Conservation (phyloP, 2,888 invertebrate genomes). For the Penaeus monodon region DNA sequence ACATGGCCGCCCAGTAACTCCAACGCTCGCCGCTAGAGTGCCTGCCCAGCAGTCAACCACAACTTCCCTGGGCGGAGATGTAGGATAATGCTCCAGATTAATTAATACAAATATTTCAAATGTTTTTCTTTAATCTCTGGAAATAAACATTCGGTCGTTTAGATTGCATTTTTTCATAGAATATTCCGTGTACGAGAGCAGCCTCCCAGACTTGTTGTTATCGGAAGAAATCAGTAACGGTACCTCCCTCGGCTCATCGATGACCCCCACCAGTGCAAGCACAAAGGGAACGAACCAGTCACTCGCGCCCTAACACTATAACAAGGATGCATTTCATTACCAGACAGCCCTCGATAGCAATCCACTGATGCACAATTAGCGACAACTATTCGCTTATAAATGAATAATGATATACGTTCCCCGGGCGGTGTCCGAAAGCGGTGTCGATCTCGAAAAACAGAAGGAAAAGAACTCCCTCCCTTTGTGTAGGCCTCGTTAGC, state of each 20-base stretch:
- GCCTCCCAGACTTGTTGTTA: slow-evolving; percentile 30
- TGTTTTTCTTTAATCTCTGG: no score
- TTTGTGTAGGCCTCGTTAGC: background rate
- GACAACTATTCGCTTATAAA: background rate
- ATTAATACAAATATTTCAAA: background rate
- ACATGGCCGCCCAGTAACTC: slow-evolving; percentile 60
- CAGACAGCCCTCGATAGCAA: slow-evolving; percentile 21
- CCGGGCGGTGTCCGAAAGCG: slow-evolving; percentile 31
- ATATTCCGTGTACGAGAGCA: background rate
- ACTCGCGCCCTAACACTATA: slow-evolving; percentile 28
- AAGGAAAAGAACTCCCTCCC: background rate
- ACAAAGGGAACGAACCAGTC: slow-evolving; percentile 42
- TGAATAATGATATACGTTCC: slow-evolving; percentile 39
- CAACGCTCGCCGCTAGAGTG: slow-evolving; percentile 54
- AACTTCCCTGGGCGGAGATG: background rate
- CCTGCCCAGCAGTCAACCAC: slow-evolving; percentile 39
- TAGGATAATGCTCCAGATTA: slow-evolving; percentile 36
- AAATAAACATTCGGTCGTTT: background rate
- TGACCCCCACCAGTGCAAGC: slow-evolving; percentile 51
- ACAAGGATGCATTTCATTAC: slow-evolving; percentile 38
- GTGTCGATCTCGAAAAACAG: background rate
- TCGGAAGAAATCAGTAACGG: slow-evolving; percentile 53
- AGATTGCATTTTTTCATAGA: slow-evolving; percentile 11
- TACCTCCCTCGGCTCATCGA: slow-evolving; percentile 29
- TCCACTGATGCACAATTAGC: slow-evolving; percentile 33